These are phyloP conservation scores for Oreotrochilus melanogaster DNA, from an alignment of 2,113 vertebrate genomes.

Conservation along the genomic window DNA sequence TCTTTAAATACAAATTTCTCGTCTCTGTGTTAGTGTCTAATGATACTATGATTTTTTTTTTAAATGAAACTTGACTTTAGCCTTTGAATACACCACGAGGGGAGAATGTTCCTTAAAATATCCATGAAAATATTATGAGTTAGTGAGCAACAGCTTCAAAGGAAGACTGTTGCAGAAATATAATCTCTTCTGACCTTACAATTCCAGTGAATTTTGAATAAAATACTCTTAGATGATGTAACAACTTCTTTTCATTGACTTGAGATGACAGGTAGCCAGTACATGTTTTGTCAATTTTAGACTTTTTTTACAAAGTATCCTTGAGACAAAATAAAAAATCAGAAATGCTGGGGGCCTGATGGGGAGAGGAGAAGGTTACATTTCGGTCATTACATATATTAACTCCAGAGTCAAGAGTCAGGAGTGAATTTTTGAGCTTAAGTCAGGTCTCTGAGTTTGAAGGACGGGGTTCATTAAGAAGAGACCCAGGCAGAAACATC, in stretches of 20 bases:
- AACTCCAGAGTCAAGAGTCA: not conserved
- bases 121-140: not conserved
- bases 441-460: not conserved
- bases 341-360: not conserved
- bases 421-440: not conserved
- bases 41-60: not conserved
- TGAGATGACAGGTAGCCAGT: not conserved
- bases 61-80: not conserved
- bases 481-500: not conserved
- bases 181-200: not conserved
- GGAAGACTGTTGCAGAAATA: not conserved
- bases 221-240: not conserved
- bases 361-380: not conserved
- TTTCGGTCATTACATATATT: not conserved
- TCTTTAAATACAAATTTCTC: not conserved
- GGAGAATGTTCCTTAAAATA: not conserved
- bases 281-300: not conserved
- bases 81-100: not conserved
- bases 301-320: not conserved
- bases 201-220: not conserved
- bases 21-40: not conserved
- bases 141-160: not conserved
- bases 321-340: not conserved
- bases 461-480: not conserved
- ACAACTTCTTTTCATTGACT: not conserved